Evolutionary conservation across 2,797 vertebrate species (phyloP).

Genomic region (Petrocephalus sullivani): DNA sequence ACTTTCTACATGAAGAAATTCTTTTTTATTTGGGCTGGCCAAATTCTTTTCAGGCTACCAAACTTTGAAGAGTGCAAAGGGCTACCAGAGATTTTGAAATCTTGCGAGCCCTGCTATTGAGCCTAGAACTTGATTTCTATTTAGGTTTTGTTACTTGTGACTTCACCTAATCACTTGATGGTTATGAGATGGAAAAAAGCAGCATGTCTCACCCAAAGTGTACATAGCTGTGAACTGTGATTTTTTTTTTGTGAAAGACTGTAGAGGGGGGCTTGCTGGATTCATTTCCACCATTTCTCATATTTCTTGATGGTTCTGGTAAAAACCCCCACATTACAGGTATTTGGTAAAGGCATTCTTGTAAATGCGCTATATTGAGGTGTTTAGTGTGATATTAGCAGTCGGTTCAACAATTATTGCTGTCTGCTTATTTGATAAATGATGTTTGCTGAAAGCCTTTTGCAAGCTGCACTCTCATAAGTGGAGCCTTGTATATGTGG

Average conservation of each 20-base stretch:
- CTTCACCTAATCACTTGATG: neutral
- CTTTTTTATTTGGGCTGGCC: neutral
- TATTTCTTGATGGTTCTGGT: neutral
- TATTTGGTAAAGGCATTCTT: neutral
- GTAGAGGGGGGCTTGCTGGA: neutral
- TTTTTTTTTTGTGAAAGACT: neutral
- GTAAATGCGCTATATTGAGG: neutral
- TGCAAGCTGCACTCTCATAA: neutral
- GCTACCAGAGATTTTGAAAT: neutral
- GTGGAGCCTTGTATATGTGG: neutral
- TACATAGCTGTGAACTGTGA: neutral
- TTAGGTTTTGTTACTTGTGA: neutral
- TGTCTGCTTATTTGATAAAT: neutral
- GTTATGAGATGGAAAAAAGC: neutral
- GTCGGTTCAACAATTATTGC: neutral
- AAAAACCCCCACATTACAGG: neutral
- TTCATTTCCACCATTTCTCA: neutral
- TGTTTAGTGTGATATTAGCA: conserved; percentile 8
- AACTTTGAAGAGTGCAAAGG: neutral
- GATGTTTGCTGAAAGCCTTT: neutral
- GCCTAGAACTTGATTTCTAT: neutral
- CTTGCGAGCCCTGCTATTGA: neutral
- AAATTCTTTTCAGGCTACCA: neutral
- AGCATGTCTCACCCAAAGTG: neutral
- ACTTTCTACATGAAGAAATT: no score